Percentiles rank a stretch among this genome's conserved stretches.
Conservation (phyloP, 2,797 vertebrate species). For the Zenarchopterus dispar region DNA sequence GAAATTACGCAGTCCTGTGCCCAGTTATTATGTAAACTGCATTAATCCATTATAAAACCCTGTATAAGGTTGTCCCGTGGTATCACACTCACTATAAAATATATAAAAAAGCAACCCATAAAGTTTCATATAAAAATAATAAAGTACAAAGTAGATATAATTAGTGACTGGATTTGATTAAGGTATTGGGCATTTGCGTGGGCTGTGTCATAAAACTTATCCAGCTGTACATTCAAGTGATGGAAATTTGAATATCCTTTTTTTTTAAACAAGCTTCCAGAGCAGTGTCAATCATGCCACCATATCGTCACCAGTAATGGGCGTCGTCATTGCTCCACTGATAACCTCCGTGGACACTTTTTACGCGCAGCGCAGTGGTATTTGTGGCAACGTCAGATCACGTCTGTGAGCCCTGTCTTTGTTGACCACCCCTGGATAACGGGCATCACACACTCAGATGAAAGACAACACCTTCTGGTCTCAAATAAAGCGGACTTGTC, state of each 20-base stretch:
- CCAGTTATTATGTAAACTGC: constrained; percentile 30
- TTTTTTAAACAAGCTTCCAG: too few species aligned
- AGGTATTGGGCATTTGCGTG: constrained; percentile 1
- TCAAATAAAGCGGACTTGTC: not conserved
- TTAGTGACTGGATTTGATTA: not conserved
- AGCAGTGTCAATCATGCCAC: not conserved
- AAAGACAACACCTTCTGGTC: not conserved
- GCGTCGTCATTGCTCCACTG: not conserved
- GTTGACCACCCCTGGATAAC: constrained; percentile 52
- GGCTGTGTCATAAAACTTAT: not conserved
- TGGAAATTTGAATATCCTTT: not conserved
- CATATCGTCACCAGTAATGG: constrained; percentile 47
- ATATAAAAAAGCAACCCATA: not conserved
- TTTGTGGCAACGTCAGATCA: constrained; percentile 4
- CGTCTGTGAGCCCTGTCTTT: constrained; percentile 7
- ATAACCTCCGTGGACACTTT: constrained; percentile 47
- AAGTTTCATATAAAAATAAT: too few species aligned
- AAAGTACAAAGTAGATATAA: not conserved
- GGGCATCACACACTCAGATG: constrained; percentile 1
- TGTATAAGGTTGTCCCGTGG: constrained; percentile 1
- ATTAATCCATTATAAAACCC: constrained; percentile 10
- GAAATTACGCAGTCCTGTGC: constrained; percentile 28
- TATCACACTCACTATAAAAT: constrained; percentile 19
- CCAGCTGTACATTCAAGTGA: constrained; percentile 9
- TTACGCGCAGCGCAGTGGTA: constrained; percentile 62